Base-by-base conservation (phyloP, 2,888 invertebrate species). In the Oscheius onirici region DNA sequence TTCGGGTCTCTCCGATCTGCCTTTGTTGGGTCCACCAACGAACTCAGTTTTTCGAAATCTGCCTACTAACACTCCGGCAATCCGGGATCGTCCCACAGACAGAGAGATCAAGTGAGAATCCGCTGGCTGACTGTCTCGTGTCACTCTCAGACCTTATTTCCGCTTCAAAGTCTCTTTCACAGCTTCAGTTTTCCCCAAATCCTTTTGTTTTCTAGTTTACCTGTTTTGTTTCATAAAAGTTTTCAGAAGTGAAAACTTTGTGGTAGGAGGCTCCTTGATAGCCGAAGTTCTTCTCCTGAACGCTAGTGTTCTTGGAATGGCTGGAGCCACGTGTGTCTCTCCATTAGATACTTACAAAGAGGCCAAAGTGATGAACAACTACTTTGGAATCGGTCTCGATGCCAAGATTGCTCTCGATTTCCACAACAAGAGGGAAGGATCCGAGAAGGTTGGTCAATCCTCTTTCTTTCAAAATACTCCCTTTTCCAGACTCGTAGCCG, bases 291-390 rank as follows among this genome's bases (percentile, higher is more conserved):
- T 97, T 26, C 90, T 97, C 76, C 95, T 96, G 60, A 97, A 97
- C 88, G 96, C 96, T 3, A 96, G 97, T 88, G 95, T 96, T 0
- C 90, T 97, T 5, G 96, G 96, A 88, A 95, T 96, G 0, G 95
- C 95, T 94, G 95, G 74, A 95, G 96, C 0, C 6, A 41, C 17
- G n/a, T 79, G 72, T 69, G 70, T 72, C 34, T 72, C 75, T 46
- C 79, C 79, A 0, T 69, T 79, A 74, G 94, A 94, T 90, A 94
- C 94, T 26, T 91, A 90, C 88, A 93, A 93, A 84, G 97, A 97
- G 89, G 92, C 93, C 81, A 95, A 95, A 85, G 95, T 96, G 1
- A 97, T 97, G 97, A 97, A 97, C 89, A 97, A 97, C 88, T 97
- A 97, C 88, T 97, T 97, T 88, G 97, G 97, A 0, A 97, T 97